phyloP scores from a whole-genome alignment of 1,140 invertebrate genomes.

The Drosophila sturtevanti region DNA sequence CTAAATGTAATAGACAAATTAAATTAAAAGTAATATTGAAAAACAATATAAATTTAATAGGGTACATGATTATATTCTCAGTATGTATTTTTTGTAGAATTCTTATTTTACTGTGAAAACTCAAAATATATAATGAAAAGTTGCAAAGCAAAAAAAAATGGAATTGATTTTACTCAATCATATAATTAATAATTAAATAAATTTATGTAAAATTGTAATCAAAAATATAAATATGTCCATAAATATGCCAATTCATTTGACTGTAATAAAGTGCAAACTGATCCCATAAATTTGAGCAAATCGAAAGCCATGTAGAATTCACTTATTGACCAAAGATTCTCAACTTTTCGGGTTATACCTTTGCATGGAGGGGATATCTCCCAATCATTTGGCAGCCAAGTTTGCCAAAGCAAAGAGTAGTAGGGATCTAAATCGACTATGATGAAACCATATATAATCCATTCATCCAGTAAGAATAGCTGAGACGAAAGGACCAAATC shows the following conservation, averaged over 20 bases:
- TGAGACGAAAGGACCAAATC: slow-evolving; percentile 94
- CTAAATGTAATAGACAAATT: too few species aligned
- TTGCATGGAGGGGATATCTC: slow-evolving; percentile 93
- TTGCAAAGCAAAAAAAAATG: too few species aligned
- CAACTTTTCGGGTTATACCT: slow-evolving; percentile 90
- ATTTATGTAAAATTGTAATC: too few species aligned
- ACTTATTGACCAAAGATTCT: slow-evolving; percentile 91
- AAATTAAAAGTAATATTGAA: too few species aligned
- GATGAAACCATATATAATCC: slow-evolving; percentile 96
- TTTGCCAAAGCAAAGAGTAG: slow-evolving; percentile 90
- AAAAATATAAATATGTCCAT: too few species aligned
- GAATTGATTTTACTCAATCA: too few species aligned
- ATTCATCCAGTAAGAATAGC: slow-evolving; percentile 95
- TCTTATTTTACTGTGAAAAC: too few species aligned
- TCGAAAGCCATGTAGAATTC: slow-evolving; percentile 91
- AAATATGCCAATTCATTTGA: slow-evolving; percentile 69
- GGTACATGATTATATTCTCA: too few species aligned
- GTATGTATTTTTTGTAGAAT: too few species aligned
- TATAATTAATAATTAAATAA: too few species aligned
- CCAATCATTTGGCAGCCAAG: slow-evolving; percentile 94
- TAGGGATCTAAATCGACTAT: slow-evolving; percentile 92
- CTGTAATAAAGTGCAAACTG: slow-evolving; percentile 91
- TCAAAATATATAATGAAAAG: too few species aligned
- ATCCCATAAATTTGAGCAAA: slow-evolving; percentile 91
- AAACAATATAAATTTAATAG: too few species aligned